Evolutionary conservation across 2,888 invertebrate species (phyloP).

Genomic region (Kuschelorhynchus macadamiae): DNA sequence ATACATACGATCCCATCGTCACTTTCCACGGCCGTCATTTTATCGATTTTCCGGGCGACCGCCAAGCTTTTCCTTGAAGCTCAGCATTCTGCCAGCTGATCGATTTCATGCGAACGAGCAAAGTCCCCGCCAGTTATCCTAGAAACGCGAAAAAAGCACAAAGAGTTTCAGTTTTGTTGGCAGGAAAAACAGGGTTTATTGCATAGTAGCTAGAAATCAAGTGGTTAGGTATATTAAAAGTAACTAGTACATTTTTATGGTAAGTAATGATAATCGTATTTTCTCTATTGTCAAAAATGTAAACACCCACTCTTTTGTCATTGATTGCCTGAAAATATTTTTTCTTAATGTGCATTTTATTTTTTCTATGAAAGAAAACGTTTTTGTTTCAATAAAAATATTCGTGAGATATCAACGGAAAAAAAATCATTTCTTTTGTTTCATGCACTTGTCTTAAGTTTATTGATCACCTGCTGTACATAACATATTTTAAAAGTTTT

Average conservation of each 20-base stretch:
- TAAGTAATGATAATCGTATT: neutral
- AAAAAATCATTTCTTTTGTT: no score
- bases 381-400: no score
- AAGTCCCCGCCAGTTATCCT: conserved; percentile 41
- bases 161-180: conserved; percentile 1
- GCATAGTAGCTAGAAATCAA: conserved; percentile 1
- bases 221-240: neutral
- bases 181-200: conserved; percentile 4
- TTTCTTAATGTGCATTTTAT: no score
- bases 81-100: conserved; percentile 45
- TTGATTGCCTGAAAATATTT: conserved; percentile 11
- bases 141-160: conserved; percentile 24
- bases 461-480: no score
- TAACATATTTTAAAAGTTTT: no score
- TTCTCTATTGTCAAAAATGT: neutral
- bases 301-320: conserved; percentile 26
- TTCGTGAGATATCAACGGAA: no score
- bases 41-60: conserved; percentile 47
- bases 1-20: conserved; percentile 20
- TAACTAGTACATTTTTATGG: conserved; percentile 3
- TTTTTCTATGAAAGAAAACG: no score
- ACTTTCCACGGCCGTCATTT: conserved; percentile 28
- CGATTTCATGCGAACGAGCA: conserved; percentile 47
- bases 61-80: conserved; percentile 39
- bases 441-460: no score